Conservation (phyloP, 2,797 vertebrate species). For the Ceyx erithaca region DNA sequence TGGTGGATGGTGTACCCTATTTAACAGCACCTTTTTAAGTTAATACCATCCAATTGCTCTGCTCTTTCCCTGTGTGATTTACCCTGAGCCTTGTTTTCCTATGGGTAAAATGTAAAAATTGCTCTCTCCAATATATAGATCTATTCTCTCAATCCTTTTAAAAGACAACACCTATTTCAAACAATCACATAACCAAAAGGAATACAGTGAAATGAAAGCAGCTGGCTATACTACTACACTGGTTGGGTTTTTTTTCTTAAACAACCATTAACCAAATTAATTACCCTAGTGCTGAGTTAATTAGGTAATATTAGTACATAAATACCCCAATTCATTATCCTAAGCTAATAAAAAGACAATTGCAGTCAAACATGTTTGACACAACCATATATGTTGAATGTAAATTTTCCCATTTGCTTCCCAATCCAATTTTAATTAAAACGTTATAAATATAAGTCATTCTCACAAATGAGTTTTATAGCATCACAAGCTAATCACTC, state of each 20-base stretch:
- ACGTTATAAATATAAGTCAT: conserved; percentile 56
- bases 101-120: conserved; percentile 14
- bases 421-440: conserved; percentile 58
- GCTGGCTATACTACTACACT: not conserved
- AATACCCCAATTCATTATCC: conserved; percentile 75
- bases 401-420: conserved; percentile 57
- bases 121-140: conserved; percentile 20
- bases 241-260: not conserved
- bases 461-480: conserved; percentile 45
- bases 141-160: not conserved
- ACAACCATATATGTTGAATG: conserved; percentile 18
- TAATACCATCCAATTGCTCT: not conserved
- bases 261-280: conserved; percentile 66
- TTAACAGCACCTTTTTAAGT: not conserved
- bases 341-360: conserved; percentile 72
- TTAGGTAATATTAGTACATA: conserved; percentile 76
- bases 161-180: not conserved
- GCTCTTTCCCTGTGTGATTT: conserved; percentile 2
- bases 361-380: conserved; percentile 38
- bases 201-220: conserved; percentile 24
- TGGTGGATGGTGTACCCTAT: not conserved
- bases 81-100: not conserved
- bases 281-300: conserved; percentile 66
- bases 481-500: conserved; percentile 50
- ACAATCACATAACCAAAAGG: conserved; percentile 13